Percentiles rank a stretch among this genome's conserved stretches.
Conservation (phyloP, 2,888 invertebrate genomes). For the Chouioia cunea region DNA sequence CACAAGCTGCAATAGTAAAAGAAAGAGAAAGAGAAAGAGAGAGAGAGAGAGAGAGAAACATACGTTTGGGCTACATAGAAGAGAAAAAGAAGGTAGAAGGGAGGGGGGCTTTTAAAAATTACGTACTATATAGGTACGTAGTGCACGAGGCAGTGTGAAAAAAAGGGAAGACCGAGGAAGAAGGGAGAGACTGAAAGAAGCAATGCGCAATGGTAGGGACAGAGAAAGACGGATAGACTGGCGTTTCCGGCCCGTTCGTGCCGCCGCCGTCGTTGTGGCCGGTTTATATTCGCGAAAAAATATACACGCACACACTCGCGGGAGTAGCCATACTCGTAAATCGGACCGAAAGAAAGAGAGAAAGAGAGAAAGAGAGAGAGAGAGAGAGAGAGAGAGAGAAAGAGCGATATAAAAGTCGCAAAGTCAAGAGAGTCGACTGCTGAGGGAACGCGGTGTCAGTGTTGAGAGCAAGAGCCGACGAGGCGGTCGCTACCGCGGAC, state of each 20-base stretch:
- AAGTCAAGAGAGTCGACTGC: not conserved
- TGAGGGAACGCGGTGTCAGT: not conserved
- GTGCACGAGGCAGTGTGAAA: not conserved
- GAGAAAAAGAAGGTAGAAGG: too few relatives aligned
- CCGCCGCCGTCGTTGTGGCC: not conserved
- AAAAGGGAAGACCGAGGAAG: not conserved
- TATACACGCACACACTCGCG: slow-evolving; percentile 10
- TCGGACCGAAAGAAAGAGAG: too few relatives aligned
- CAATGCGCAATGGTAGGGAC: slow-evolving; percentile 1
- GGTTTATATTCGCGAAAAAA: slow-evolving; percentile 32
- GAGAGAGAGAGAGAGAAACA: not conserved
- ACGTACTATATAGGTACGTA: too few relatives aligned
- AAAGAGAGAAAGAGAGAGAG: too few relatives aligned
- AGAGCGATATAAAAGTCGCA: not conserved
- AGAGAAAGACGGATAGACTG: slow-evolving; percentile 17
- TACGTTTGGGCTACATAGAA: not conserved
- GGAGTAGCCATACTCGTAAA: not conserved
- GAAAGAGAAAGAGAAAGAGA: not conserved
- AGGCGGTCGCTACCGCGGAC: not conserved
- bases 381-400: too few relatives aligned
- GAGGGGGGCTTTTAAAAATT: too few relatives aligned
- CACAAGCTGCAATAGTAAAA: not conserved
- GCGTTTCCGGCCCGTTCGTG: slow-evolving; percentile 29
- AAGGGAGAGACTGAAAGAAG: slow-evolving; percentile 4
- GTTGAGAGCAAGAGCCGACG: not conserved